A percentile compares a stretch with the other conserved stretches of the same genome.
Evolutionary conservation across 2,888 invertebrate genomes (phyloP).

Genomic region (Cremastinae sp.): DNA sequence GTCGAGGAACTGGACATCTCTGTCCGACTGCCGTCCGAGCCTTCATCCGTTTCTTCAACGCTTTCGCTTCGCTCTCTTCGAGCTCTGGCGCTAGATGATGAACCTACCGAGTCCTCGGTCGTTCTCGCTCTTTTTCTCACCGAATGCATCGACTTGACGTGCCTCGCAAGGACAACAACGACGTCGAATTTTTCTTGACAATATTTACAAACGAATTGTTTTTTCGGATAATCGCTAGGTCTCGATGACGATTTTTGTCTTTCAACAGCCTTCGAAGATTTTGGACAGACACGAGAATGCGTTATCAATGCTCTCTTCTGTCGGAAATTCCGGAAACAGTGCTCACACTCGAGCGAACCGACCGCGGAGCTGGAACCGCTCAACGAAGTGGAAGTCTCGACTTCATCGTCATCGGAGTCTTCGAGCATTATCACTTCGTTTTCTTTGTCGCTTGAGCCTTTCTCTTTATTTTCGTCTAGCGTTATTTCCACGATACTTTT

Average conservation of each 20-base stretch:
- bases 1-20: too few species aligned
- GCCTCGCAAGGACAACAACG: conserved; percentile 75
- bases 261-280: conserved; percentile 61
- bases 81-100: too few species aligned
- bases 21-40: conserved; percentile 20
- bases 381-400: neutral
- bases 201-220: conserved; percentile 75
- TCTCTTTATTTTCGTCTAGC: conserved; percentile 75
- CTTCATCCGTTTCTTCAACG: conserved; percentile 36
- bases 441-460: conserved; percentile 78
- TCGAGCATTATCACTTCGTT: conserved; percentile 77
- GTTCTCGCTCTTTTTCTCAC: conserved; percentile 47
- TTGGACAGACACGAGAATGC: conserved; percentile 73
- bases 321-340: conserved; percentile 74
- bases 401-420: conserved; percentile 71
- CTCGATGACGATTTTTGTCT: conserved; percentile 32
- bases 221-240: conserved; percentile 51
- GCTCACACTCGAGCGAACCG: conserved; percentile 69
- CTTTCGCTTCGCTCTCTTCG: neutral
- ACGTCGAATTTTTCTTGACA: conserved; percentile 76
- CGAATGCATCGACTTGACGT: conserved; percentile 73
- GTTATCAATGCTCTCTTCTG: conserved; percentile 72
- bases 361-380: conserved; percentile 17
- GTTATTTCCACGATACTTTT: conserved; percentile 73
- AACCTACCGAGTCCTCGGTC: neutral